These are phyloP conservation scores for Ips typographus DNA, from an alignment of 1,140 invertebrate species.

Conservation along the genomic window DNA sequence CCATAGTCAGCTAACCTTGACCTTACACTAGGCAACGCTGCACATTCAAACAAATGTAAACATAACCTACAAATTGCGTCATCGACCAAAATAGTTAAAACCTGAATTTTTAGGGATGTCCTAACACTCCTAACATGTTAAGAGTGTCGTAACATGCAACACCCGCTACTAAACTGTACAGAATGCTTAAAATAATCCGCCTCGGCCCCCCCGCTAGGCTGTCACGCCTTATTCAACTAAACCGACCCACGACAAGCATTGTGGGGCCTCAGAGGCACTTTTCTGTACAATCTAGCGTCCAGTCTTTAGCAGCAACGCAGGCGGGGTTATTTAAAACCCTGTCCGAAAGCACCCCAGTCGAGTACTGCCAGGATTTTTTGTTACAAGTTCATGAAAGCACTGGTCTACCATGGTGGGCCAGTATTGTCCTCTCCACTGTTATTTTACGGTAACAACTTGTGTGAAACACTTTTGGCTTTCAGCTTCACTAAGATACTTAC, in stretches of 20 bases:
- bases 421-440: slow-evolving; percentile 71
- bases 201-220: too few species aligned
- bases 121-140: slow-evolving; percentile 9
- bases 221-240: too few species aligned
- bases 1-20: not conserved
- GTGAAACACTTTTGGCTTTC: not conserved
- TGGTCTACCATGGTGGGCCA: slow-evolving; percentile 82
- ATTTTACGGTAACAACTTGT: slow-evolving; percentile 50
- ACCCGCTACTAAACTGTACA: not conserved
- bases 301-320: slow-evolving; percentile 56
- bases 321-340: slow-evolving; percentile 57
- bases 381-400: slow-evolving; percentile 67
- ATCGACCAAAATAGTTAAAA: slow-evolving; percentile 31
- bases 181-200: slow-evolving; percentile 32
- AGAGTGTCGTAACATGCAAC: slow-evolving; percentile 25
- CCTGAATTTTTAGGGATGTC: slow-evolving; percentile 17
- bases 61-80: slow-evolving; percentile 31
- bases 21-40: slow-evolving; percentile 15
- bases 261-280: slow-evolving; percentile 40
- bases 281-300: slow-evolving; percentile 54
- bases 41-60: slow-evolving; percentile 20
- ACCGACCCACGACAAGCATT: not conserved
- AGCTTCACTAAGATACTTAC: not conserved
- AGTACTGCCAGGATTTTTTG: slow-evolving; percentile 65
- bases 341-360: slow-evolving; percentile 67